Base-by-base conservation (phyloP, 2,113 vertebrate species). In the Protomyctophum bolini region DNA sequence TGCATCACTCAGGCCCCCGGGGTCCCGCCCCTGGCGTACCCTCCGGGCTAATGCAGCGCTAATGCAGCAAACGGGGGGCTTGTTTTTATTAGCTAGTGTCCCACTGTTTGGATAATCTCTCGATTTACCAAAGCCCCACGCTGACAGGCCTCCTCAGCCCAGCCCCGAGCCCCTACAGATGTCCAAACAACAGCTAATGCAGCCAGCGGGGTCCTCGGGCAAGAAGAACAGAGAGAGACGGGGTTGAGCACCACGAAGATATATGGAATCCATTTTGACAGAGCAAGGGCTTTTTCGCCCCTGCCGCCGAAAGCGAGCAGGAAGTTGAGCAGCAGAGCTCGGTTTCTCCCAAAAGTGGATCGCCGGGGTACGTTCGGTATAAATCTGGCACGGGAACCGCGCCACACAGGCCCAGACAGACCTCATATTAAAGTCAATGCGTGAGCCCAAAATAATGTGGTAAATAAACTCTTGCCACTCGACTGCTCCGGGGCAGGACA, bases 131-230 rank as follows among this genome's bases (percentile, higher is more conserved):
- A 91, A 91, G 79, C 69, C 79, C 79, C 78, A 84, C 71, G 83
- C 78, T 90, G 91, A 92, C 91, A 92, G 91, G 81, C 74, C 80
- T 85, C 75, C 86, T 84, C 77, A 41, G 28, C 76, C 33, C 59
- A 80, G 86, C 79, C 83, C 72, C 70, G 75, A 84, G 82, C 81
- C 46, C 76, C 87, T 83, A 76, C 87, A 92, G 92, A 91, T 91
- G 91, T 92, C 92, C 89, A 94, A 94, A 94, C 93, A 94, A 82
- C 50, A 48, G 78, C 88, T 93, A 92, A 91, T 91, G 90, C 87
- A 94, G 86, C 80, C 85, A 67, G 86, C 70, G 59, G 50, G 51
- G 68, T 83, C 76, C 60, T 58, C 61, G 71, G 73, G 48, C 33
- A 41, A 15, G 51, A 68, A 45, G 49, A 48, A n/a, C 8, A 10